Conservation (phyloP, 2,113 vertebrate species). For the Lophius piscatorius region DNA sequence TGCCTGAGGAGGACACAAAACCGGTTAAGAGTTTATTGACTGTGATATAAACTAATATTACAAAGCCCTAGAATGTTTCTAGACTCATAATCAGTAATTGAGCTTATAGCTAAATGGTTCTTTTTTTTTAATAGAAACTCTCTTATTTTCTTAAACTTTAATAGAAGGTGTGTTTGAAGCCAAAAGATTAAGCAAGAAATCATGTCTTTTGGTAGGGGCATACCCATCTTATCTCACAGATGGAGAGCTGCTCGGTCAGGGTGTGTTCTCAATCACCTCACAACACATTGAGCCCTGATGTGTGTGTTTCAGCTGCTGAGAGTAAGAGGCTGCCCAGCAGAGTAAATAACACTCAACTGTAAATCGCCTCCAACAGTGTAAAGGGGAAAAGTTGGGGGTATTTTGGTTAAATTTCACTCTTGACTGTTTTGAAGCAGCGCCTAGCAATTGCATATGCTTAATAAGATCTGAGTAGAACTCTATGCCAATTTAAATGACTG, state of each 20-base stretch:
- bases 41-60: no score
- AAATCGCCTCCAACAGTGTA: constrained; percentile 30
- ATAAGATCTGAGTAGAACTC: background rate
- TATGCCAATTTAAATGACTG: background rate
- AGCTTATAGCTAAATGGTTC: no score
- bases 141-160: no score
- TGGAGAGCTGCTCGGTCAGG: constrained; percentile 59
- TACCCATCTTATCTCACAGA: constrained; percentile 71
- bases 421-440: background rate
- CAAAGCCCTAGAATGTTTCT: no score
- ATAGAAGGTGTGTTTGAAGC: background rate
- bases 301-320: constrained; percentile 46
- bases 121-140: no score
- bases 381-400: constrained; percentile 20
- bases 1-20: no score
- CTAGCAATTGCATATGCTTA: background rate
- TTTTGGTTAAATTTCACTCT: constrained; percentile 25
- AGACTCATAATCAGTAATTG: no score
- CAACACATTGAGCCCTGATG: constrained; percentile 70
- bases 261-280: constrained; percentile 81
- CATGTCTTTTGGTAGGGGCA: constrained; percentile 23
- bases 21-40: no score
- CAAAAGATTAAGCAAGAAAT: constrained; percentile 11
- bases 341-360: constrained; percentile 59
- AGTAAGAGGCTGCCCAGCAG: constrained; percentile 35